Percentiles rank a stretch among this genome's conserved stretches.
These are phyloP conservation scores for Amblyjoppa proteus DNA, from an alignment of 2,888 invertebrate species.

Conservation along the genomic window DNA sequence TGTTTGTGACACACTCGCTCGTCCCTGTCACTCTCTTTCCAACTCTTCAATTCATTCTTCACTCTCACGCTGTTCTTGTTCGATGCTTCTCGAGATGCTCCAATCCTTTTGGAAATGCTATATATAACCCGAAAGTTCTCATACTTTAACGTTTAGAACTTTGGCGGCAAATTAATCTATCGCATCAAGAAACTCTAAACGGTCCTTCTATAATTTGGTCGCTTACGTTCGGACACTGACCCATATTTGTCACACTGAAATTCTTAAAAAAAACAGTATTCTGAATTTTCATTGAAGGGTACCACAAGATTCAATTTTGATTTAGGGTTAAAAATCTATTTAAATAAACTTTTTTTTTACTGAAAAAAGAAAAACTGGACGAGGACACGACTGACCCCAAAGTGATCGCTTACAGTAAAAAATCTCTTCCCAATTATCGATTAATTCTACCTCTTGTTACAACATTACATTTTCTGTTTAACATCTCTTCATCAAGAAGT, in stretches of 20 bases:
- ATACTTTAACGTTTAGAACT: background rate
- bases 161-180: background rate
- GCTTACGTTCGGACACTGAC: background rate
- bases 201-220: background rate
- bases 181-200: background rate
- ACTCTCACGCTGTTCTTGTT: background rate
- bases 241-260: background rate
- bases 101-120: background rate
- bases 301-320: background rate
- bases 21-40: background rate
- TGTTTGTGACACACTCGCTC: conserved; percentile 3
- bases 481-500: background rate
- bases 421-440: background rate
- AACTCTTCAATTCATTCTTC: background rate
- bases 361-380: background rate
- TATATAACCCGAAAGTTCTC: background rate
- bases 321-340: background rate
- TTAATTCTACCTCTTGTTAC: background rate
- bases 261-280: background rate
- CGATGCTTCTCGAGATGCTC: conserved; percentile 2
- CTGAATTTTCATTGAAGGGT: background rate
- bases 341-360: background rate
- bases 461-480: background rate
- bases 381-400: background rate
- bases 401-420: background rate